phyloP scores from a whole-genome alignment of 2,113 vertebrate species.

The Lanius ludovicianus region DNA sequence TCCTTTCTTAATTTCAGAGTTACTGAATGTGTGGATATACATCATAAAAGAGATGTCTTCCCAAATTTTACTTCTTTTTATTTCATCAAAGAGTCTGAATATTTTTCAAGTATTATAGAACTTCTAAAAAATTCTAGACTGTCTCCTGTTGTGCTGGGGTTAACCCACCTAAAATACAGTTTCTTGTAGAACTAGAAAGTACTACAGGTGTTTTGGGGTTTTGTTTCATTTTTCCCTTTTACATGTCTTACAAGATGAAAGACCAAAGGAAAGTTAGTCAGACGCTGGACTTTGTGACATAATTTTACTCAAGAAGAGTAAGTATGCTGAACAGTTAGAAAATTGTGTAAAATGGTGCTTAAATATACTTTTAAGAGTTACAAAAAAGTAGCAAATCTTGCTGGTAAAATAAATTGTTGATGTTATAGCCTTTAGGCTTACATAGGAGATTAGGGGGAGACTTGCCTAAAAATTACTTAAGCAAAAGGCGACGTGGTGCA shows the following conservation, averaged over 20 bases:
- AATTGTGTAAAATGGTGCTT: neutral
- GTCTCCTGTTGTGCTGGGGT: neutral
- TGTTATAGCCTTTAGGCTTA: neutral
- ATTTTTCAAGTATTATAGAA: neutral
- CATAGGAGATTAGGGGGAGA: neutral
- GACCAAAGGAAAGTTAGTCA: neutral
- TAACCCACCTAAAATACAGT: neutral
- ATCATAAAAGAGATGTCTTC: neutral
- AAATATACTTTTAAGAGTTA: neutral
- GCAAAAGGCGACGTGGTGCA: accelerated
- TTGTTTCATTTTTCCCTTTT: neutral
- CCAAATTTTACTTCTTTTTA: neutral
- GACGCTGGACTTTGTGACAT: neutral
- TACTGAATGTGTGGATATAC: neutral
- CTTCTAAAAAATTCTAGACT: neutral
- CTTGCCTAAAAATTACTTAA: neutral
- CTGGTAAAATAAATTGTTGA: neutral
- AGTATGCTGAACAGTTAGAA: neutral
- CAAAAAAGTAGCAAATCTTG: neutral
- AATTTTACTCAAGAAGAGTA: neutral
- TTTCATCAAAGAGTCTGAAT: neutral
- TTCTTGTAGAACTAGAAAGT: neutral
- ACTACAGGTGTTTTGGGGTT: neutral
- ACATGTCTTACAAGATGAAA: neutral
- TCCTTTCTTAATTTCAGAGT: neutral